phyloP scores from a whole-genome alignment of 2,888 invertebrate species.

The Cephus pulcher region DNA sequence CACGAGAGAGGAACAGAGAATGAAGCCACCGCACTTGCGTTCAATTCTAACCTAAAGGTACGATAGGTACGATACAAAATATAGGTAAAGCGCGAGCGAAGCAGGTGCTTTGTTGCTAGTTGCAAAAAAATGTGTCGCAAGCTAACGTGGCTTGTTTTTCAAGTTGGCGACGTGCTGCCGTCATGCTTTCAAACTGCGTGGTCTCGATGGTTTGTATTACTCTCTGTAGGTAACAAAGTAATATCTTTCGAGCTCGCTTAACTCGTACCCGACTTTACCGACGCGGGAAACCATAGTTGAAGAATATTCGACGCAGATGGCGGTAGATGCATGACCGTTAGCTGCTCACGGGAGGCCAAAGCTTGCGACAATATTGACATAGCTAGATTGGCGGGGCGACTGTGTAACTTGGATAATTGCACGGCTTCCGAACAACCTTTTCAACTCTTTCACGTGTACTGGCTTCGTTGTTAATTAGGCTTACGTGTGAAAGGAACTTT shows the following conservation, averaged over 20 bases:
- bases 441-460: slow-evolving; percentile 5
- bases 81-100: too few relatives aligned
- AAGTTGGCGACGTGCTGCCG: background rate
- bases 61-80: too few relatives aligned
- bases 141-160: background rate
- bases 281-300: background rate
- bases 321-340: background rate
- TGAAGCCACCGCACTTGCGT: too few relatives aligned
- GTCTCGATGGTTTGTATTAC: background rate
- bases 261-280: slow-evolving; percentile 15
- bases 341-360: slow-evolving; percentile 16
- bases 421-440: slow-evolving; percentile 17
- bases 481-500: background rate
- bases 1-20: too few relatives aligned
- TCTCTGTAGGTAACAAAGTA: background rate
- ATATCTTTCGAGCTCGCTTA: slow-evolving; percentile 12
- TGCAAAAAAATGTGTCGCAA: background rate
- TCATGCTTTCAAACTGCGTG: background rate
- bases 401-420: slow-evolving; percentile 29
- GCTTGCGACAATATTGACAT: slow-evolving; percentile 36
- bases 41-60: too few relatives aligned
- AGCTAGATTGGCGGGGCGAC: slow-evolving; percentile 22
- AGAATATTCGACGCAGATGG: slow-evolving; percentile 1
- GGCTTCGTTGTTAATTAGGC: background rate
- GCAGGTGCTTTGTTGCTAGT: too few relatives aligned